These are phyloP conservation scores for Podarcis lilfordi DNA, from an alignment of 2,797 vertebrate genomes.

Conservation along the genomic window DNA sequence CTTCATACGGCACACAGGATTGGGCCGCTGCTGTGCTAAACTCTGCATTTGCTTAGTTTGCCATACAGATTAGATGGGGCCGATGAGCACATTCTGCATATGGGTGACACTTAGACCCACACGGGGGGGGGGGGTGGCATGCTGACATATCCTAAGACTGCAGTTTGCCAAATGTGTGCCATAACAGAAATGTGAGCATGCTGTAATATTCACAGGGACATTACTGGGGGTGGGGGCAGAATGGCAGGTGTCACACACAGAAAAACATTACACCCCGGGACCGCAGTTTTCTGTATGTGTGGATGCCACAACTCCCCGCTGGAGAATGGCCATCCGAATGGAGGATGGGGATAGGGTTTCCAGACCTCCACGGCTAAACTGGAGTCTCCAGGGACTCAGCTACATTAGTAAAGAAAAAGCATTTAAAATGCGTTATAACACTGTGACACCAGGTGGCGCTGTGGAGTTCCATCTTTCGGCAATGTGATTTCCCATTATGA, in stretches of 20 bases:
- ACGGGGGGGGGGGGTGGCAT: background rate
- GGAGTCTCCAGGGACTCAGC: too few relatives aligned
- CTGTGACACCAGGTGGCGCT: too few relatives aligned
- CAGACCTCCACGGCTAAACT: too few relatives aligned
- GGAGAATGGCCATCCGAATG: too few relatives aligned
- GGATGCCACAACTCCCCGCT: background rate
- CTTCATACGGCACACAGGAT: background rate
- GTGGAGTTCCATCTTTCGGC: too few relatives aligned
- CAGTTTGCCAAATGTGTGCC: background rate
- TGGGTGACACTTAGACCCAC: background rate
- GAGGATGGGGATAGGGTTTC: too few relatives aligned
- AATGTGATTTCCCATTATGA: too few relatives aligned
- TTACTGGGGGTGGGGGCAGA: too few relatives aligned
- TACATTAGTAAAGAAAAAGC: too few relatives aligned
- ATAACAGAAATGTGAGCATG: background rate
- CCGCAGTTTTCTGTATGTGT: too few relatives aligned
- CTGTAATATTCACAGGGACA: background rate
- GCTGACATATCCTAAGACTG: background rate
- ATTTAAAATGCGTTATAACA: too few relatives aligned
- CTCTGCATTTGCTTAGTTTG: background rate
- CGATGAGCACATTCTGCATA: background rate
- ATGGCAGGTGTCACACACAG: background rate
- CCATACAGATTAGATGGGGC: background rate
- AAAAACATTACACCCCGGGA: too few relatives aligned
- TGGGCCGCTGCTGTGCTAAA: background rate